Evolutionary conservation across 2,888 invertebrate genomes (phyloP), one percentile per base, ranked within the genome.

Genomic region (Boloria selene): DNA sequence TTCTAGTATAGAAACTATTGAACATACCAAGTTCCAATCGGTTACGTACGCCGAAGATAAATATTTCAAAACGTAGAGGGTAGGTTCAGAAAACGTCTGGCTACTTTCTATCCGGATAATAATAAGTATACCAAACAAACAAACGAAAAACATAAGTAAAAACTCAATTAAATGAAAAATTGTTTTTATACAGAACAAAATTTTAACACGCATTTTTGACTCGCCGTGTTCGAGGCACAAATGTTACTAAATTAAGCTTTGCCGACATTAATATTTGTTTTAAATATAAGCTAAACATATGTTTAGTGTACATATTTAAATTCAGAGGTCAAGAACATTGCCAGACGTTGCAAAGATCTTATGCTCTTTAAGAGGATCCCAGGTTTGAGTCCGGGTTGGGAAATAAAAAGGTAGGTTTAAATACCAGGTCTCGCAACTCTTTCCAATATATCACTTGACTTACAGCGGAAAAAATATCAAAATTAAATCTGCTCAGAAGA

Each of bases 21-120:
- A 16, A 68, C 69, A 56, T 16, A 69, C 69, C 44, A 64, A 38
- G 52, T 69, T 69, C 69, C 69, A 69, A 22, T 66, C 63, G 7
- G 69, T 69, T 0, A 71, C 44, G 17, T 64, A 67, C 0, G 53
- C 67, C 14, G 38, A 54, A 0, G 65, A 53, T 7, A 49, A 55
- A 7, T 42, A 54, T 14, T 69, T 61, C 13, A 54, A 18, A 4
- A 49, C 55, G 13, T 54, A 14, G 13, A 69, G 10, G 0, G 22
- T 22, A 22, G 47, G 3, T 14, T 55, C 22, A 3, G 44, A 10
- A 2, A 26, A 42, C 0, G 55, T 16, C 5, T 17, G 17, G 14
- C 31, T 16, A 16, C 31, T 55, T 16, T 18, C 13, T 5, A 61
- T 58, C n/a, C 38, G 4, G 6, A n/a, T 22, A 1, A 69, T 7